Percentiles rank a stretch among this genome's conserved stretches.
These are phyloP conservation scores for Plemyria rubiginata DNA, from an alignment of 2,888 invertebrate genomes.

Conservation along the genomic window DNA sequence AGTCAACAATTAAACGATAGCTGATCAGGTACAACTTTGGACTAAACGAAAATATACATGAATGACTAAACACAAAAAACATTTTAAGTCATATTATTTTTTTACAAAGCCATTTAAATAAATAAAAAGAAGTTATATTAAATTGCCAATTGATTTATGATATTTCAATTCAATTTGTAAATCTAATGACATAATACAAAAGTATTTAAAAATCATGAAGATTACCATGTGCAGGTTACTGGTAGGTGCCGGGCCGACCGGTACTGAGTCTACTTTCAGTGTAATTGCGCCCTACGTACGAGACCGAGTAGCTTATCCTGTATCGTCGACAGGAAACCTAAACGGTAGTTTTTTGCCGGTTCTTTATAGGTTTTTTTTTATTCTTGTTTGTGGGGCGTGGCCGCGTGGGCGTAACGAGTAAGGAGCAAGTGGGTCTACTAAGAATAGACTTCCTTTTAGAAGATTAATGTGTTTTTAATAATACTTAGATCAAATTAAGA, in stretches of 20 bases:
- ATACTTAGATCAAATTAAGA: not conserved
- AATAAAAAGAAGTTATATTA: too few species aligned
- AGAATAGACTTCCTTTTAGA: slow-evolving; percentile 12
- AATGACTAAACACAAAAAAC: too few species aligned
- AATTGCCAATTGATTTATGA: too few species aligned
- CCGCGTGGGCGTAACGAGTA: slow-evolving; percentile 40
- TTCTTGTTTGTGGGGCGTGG: slow-evolving; percentile 58
- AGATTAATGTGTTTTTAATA: slow-evolving; percentile 32
- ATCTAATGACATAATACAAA: too few species aligned
- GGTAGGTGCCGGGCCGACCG: not conserved
- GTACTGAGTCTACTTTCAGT: not conserved
- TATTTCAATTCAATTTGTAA: too few species aligned
- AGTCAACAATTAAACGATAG: too few species aligned
- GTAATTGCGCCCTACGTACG: slow-evolving; percentile 15
- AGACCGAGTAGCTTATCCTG: slow-evolving; percentile 53
- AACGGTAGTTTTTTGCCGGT: slow-evolving; percentile 62
- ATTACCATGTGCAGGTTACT: too few species aligned
- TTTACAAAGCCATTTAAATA: too few species aligned
- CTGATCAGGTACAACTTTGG: too few species aligned
- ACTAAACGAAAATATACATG: too few species aligned
- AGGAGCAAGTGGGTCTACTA: slow-evolving; percentile 15
- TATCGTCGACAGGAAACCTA: slow-evolving; percentile 61
- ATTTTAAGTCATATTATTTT: too few species aligned
- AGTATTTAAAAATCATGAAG: too few species aligned
- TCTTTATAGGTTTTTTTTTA: slow-evolving; percentile 63